Evolutionary conservation across 2,888 invertebrate genomes (phyloP).

Genomic region (Cosmopolites sordidus): DNA sequence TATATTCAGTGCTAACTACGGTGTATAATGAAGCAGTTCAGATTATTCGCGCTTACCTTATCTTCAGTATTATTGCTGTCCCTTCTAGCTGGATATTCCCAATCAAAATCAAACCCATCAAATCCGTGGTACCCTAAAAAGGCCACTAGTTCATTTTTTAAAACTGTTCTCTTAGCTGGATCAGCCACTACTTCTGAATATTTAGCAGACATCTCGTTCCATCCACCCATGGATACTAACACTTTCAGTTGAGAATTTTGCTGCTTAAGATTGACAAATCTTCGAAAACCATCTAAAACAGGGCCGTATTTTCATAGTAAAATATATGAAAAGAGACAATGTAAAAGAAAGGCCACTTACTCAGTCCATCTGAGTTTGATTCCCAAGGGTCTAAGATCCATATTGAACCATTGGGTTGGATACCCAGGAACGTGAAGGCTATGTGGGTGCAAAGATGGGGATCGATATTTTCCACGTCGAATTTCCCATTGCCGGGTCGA

Average conservation of each 20-base stretch:
- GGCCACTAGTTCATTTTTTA: constrained; percentile 15
- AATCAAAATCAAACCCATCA: constrained; percentile 78
- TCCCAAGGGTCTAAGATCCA: constrained; percentile 35
- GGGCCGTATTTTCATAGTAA: too few relatives aligned
- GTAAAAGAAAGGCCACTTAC: constrained; percentile 18
- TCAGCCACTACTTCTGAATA: constrained; percentile 49
- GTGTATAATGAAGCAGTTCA: too few relatives aligned
- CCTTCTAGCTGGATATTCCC: constrained; percentile 72
- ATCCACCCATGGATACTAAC: constrained; percentile 62
- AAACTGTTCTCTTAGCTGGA: constrained; percentile 29
- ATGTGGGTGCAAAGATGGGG: constrained; percentile 37
- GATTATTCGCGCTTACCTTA: constrained; percentile 26
- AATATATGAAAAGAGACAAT: not conserved
- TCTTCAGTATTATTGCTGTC: constrained; percentile 29
- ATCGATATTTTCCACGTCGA: constrained; percentile 34
- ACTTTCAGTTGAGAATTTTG: constrained; percentile 54
- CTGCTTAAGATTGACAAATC: constrained; percentile 46
- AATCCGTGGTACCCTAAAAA: constrained; percentile 55
- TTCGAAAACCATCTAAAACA: constrained; percentile 28
- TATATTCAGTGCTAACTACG: too few relatives aligned
- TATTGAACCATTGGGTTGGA: constrained; percentile 30
- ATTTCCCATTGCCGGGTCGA: constrained; percentile 35
- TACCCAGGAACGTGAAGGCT: constrained; percentile 35
- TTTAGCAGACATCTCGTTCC: constrained; percentile 55
- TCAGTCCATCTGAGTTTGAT: constrained; percentile 30